Evolutionary conservation across 2,113 vertebrate species (phyloP), one percentile per base, ranked within the genome.

Genomic region (Prochilodus magdalenae): DNA sequence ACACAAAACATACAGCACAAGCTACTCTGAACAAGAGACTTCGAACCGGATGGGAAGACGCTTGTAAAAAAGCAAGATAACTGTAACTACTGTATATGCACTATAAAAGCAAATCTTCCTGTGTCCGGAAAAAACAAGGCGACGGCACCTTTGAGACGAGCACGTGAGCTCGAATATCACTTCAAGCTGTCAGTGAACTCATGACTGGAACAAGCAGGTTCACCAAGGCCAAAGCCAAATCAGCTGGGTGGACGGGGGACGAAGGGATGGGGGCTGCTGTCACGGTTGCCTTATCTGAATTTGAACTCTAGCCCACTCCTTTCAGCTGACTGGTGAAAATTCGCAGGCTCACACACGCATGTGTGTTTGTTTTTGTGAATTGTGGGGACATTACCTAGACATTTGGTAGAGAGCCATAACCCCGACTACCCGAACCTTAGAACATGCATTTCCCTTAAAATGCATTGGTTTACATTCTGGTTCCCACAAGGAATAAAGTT

Each of bases 281-380:
- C 13, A 27, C 26, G 2, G 75, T 10, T 4, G 16, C 29, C 63
- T 79, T 75, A 57, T 85, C 76, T 49, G 57, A 55, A 60, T 5
- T 60, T 59, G 15, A 82, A 81, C 47, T 62, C 66, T 33, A 67
- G 47, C 57, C 72, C n/a, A 18, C 18, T 6, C 59, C 16, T 63
- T 53, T 74, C 62, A 74, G 75, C 83, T 65, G 47, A 79, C 30
- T 15, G 22, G 47, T 3, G 24, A 70, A 81, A 40, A 53, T 36
- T 36, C 12, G 22, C 49, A 29, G 53, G 36, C 22, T 4, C 6
- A 10, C 44, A 49, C 40, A 63, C 55, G 22, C 66, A 71, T 29
- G 27, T 10, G 11, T 36, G 36, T 36, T 36, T 36, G 36, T 36
- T 36, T 36, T 7, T 36, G 36, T 36, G 36, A 36, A 36, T 36